phyloP scores from a whole-genome alignment of 1,140 invertebrate genomes.

The Belonocnema kinseyi region DNA sequence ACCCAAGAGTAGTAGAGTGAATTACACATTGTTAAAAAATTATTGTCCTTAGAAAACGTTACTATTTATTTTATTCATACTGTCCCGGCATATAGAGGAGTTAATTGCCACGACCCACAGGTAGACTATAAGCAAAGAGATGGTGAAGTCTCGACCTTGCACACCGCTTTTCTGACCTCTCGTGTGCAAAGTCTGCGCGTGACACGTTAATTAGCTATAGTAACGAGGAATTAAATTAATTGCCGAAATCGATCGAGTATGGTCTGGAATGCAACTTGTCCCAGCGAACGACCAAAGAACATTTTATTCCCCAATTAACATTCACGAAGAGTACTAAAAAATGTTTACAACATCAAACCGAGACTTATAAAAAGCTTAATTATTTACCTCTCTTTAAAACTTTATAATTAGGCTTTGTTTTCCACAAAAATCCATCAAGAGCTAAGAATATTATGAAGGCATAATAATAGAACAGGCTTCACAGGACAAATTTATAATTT shows the following conservation, averaged over 20 bases:
- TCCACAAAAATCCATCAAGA: too few species aligned
- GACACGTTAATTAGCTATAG: constrained; percentile 29
- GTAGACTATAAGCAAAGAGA: neutral
- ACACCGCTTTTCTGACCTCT: constrained; percentile 28
- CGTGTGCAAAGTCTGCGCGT: constrained; percentile 28
- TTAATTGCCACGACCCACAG: constrained; percentile 18
- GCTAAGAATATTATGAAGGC: too few species aligned
- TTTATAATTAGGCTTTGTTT: constrained; percentile 17
- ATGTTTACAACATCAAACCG: constrained; percentile 16
- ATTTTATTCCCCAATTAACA: constrained; percentile 31
- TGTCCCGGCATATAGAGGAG: constrained; percentile 23
- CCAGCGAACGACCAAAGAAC: constrained; percentile 16
- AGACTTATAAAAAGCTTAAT: neutral
- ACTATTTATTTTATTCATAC: constrained; percentile 27
- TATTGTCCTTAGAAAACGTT: neutral
- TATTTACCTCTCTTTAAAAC: neutral
- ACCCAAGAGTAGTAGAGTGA: neutral
- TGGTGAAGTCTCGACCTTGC: constrained; percentile 24
- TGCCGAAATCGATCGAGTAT: constrained; percentile 29
- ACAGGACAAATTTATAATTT: too few species aligned
- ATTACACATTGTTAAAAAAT: constrained; percentile 16
- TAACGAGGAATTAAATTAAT: constrained; percentile 32
- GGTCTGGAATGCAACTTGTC: constrained; percentile 29
- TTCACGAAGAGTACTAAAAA: constrained; percentile 10
- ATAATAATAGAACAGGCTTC: too few species aligned